A percentile compares a stretch with the other conserved stretches of the same genome.
Evolutionary conservation across 2,888 invertebrate genomes (phyloP).

Genomic region (Unio delphinus): DNA sequence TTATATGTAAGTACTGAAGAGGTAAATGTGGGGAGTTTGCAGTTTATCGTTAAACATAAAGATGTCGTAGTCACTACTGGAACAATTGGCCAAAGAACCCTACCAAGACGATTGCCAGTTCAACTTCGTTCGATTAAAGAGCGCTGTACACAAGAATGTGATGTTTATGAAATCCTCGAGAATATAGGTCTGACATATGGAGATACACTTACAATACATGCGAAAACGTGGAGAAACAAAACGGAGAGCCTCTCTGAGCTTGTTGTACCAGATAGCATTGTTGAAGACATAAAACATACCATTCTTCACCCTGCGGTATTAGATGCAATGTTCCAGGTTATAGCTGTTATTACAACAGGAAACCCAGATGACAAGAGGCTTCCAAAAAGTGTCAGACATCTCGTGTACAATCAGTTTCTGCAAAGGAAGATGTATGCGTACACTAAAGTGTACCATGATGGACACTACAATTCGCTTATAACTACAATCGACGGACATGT

Average conservation of each 20-base stretch:
- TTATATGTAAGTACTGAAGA: neutral
- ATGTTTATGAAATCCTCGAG: constrained; percentile 6
- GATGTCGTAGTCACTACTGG: too few species aligned
- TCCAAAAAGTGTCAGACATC: constrained; percentile 16
- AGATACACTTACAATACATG: constrained; percentile 1
- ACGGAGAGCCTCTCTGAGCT: constrained; percentile 25
- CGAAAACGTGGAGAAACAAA: constrained; percentile 10
- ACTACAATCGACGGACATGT: constrained; percentile 25
- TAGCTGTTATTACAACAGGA: constrained; percentile 12
- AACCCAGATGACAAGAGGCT: constrained; percentile 16
- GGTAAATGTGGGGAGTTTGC: neutral
- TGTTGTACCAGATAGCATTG: constrained; percentile 12
- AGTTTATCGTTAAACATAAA: neutral
- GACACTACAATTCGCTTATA: constrained; percentile 25
- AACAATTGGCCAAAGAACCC: too few species aligned
- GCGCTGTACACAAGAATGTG: constrained; percentile 2
- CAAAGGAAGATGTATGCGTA: constrained; percentile 28
- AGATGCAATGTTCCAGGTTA: constrained; percentile 30
- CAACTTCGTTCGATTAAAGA: neutral
- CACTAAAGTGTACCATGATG: constrained; percentile 9
- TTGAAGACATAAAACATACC: constrained; percentile 18
- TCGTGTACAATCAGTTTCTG: constrained; percentile 13
- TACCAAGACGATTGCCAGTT: too few species aligned
- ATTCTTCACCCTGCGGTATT: constrained; percentile 35
- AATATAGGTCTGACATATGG: constrained; percentile 8